phyloP scores from a whole-genome alignment of 2,113 vertebrate species.

The Meriones unguiculatus region DNA sequence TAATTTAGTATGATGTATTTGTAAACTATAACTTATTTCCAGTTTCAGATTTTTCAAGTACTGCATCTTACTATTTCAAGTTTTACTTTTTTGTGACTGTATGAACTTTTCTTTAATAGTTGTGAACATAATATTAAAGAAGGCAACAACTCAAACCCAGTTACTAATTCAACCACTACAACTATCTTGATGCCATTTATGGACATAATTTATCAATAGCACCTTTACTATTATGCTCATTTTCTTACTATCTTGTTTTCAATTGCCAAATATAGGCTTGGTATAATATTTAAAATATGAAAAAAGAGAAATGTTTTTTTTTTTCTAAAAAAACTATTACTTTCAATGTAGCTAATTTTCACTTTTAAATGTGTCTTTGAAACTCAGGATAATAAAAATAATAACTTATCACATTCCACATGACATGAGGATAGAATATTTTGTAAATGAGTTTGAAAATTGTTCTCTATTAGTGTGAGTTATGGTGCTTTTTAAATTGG shows the following conservation, averaged over 20 bases:
- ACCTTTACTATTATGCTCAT: background rate
- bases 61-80: constrained; percentile 5
- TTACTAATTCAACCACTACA: background rate
- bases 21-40: background rate
- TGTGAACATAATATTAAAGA: background rate
- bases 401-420: background rate
- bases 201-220: background rate
- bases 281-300: background rate
- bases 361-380: background rate
- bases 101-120: background rate
- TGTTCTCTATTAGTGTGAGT: constrained; percentile 34
- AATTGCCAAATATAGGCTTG: constrained; percentile 3
- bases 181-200: background rate
- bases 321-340: background rate
- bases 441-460: background rate
- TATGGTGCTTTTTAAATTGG: background rate
- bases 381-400: background rate
- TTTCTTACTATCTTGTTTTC: constrained; percentile 30
- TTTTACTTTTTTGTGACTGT: background rate
- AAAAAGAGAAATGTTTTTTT: background rate
- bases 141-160: background rate
- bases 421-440: background rate
- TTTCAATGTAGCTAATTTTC: background rate
- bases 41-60: background rate
- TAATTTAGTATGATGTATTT: background rate